These are phyloP conservation scores for Trichacis sp. DNA, from an alignment of 2,888 invertebrate species.

Conservation along the genomic window DNA sequence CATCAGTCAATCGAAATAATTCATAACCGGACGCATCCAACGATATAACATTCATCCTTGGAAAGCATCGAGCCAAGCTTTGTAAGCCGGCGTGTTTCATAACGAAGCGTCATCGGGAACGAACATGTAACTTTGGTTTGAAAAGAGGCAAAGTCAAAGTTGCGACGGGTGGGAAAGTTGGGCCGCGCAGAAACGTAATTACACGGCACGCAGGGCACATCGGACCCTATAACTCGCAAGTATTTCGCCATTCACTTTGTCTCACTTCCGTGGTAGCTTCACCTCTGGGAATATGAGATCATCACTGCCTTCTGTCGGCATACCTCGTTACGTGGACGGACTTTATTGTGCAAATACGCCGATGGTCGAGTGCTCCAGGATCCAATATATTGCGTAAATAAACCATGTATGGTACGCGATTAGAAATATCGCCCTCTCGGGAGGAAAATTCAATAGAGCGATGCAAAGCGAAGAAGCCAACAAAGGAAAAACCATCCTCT, in stretches of 20 bases:
- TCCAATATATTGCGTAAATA: conserved; percentile 14
- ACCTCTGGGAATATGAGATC: conserved; percentile 21
- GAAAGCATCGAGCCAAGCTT: no score
- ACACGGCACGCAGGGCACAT: conserved; percentile 20
- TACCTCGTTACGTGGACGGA: conserved; percentile 4
- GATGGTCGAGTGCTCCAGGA: conserved; percentile 6
- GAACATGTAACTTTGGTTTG: background rate
- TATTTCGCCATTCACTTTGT: conserved; percentile 36
- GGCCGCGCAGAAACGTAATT: conserved; percentile 28
- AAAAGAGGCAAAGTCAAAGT: conserved; percentile 6
- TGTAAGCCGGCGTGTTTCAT: background rate
- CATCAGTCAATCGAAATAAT: no score
- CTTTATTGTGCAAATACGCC: conserved; percentile 24
- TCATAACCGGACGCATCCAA: no score
- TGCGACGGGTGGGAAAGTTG: conserved; percentile 14
- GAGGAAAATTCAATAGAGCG: conserved; percentile 21
- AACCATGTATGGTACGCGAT: conserved; percentile 19
- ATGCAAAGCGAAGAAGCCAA: background rate
- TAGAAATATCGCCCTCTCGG: conserved; percentile 20
- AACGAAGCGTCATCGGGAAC: background rate
- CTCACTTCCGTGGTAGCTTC: conserved; percentile 12
- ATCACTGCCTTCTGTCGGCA: conserved; percentile 16
- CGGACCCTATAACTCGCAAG: conserved; percentile 35
- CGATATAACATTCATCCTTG: no score
- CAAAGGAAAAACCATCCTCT: no score